Evolutionary conservation across 2,113 vertebrate species (phyloP), one percentile per base, ranked within the genome.

Genomic region (Cyphomyrus plagiostoma): DNA sequence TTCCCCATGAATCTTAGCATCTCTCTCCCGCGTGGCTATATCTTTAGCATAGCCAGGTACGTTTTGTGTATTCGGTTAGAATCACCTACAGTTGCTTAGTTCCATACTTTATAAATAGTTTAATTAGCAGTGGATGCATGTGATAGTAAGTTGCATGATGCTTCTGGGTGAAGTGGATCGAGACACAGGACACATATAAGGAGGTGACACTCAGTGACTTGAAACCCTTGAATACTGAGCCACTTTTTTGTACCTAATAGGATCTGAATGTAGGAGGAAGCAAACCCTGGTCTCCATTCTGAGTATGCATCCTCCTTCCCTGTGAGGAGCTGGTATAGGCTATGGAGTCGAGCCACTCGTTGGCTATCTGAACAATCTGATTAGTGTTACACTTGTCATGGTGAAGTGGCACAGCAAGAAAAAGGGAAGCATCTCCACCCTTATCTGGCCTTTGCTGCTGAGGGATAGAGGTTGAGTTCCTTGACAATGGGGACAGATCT

Each of bases 351-450:
- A 48, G 82, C 85, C 49, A 8, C 48, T 30, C 26, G n/a, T 39
- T 84, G 23, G 85, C 10, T 30, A 53, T 35, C n/a, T 30, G 26
- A n/a, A 26, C 48, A 35, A 86, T 53, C 85, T 87, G 53, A 88
- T 39, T 42, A 66, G 21, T 52, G 87, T 50, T 19, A 87, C 26
- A 9, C 30, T 26, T 48, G 87, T 88, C 53, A 62, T 23, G 30
- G 19, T 88, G 87, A 88, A n/a, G 30, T 88, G 52, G 56, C 56
- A 66, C 30, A 6, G 35, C 10, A 10, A 21, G 26, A 88, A 88
- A 88, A 87, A 46, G 39, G 53, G 56, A 88, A 66, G 3, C 87
- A 58, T 42, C 87, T 46, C 87, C 87, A 46, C 30, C 35, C 87
- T 88, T 88, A 88, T 88, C 87, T 62, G 87, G 10, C 0, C 35